Evolutionary conservation across 2,888 invertebrate species (phyloP).

Genomic region (Ypsolopha scabrella): DNA sequence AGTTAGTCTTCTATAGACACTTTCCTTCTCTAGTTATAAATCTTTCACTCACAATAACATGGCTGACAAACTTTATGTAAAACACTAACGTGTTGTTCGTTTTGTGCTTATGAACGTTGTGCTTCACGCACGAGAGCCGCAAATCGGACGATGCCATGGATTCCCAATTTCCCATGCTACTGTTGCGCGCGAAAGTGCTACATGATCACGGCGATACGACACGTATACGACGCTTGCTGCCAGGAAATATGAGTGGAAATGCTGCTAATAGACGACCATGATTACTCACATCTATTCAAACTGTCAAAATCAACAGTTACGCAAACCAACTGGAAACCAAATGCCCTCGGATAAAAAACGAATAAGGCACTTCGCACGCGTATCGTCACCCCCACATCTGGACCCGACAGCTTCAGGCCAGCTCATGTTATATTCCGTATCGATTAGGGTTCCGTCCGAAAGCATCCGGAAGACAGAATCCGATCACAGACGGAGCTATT

Average conservation of each 20-base stretch:
- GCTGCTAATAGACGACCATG: no score
- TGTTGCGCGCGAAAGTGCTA: background rate
- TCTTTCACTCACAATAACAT: background rate
- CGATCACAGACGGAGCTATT: background rate
- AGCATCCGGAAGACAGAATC: background rate
- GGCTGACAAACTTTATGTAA: background rate
- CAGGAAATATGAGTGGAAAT: no score
- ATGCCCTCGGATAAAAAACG: no score
- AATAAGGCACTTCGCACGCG: no score
- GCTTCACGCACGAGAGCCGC: background rate
- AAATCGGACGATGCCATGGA: constrained; percentile 3
- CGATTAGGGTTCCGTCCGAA: background rate
- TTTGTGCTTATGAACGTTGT: constrained; percentile 2
- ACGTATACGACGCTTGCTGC: no score
- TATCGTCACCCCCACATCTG: background rate
- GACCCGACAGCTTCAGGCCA: background rate
- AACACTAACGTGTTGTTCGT: background rate
- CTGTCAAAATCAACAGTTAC: no score
- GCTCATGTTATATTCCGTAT: background rate
- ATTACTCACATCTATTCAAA: no score
- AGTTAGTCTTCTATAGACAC: no score
- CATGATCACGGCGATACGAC: no score
- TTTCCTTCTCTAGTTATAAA: background rate
- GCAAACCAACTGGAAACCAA: no score
- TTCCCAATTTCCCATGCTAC: constrained; percentile 1